Base-by-base conservation (phyloP, 2,797 vertebrate species). In the Acrossocheilus wenchowensis region DNA sequence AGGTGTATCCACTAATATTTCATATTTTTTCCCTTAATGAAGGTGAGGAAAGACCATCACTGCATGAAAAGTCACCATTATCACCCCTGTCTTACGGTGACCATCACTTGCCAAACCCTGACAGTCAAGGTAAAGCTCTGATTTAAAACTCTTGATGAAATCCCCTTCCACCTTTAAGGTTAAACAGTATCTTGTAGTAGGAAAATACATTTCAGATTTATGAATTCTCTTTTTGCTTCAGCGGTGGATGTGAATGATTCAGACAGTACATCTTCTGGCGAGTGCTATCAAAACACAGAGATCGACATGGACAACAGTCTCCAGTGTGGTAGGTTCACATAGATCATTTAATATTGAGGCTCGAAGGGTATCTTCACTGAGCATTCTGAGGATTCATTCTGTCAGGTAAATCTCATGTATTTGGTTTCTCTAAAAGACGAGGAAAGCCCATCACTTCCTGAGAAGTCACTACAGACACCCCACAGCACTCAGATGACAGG, bases 231-330 rank as follows among this genome's bases (percentile, higher is more conserved):
- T 77, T 75, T 26, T 21, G 87, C 14, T 57, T 45, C n/a, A 87
- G 73, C 52, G 81, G 84, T 1, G 8, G 73, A 86, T 19, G 48
- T 71, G 0, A 62, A 39, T 45, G 89, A 90, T 80, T 89, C 91
- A 41, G 87, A 81, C 62, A 91, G 91, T 80, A 89, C 89, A 1
- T 91, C 89, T 17, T 92, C 92, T 62, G 89, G 75, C 7, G 90
- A 90, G 52, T 89, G 60, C 50, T 92, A 92, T 75, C 54, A 90
- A 82, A 91, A 92, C 81, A 54, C 26, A 6, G 78, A 73, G 52
- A 34, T n/a, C 1, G 45, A 80, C 21, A n/a, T 11, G 9, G 82
- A 87, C 64, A 73, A 81, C n/a, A 50, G 43, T 80, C 62, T 62
- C 17, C 62, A 74, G 43, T 45, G 82, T 89, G 73, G 90, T 92